Evolutionary conservation across 2,888 invertebrate species (phyloP).

Genomic region (Sisyra nigra): DNA sequence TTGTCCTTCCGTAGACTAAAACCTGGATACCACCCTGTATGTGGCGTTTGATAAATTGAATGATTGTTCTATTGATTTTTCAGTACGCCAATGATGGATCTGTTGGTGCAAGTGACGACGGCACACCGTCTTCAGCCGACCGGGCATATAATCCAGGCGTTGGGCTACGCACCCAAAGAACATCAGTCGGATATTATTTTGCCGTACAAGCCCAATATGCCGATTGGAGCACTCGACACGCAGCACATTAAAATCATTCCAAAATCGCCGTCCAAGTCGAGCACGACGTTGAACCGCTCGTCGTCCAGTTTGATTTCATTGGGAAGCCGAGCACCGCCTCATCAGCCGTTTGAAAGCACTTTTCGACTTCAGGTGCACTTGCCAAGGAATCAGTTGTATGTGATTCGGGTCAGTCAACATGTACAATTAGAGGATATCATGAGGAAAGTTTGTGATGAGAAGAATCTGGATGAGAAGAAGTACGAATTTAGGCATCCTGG

Average conservation of each 20-base stretch:
- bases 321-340: slow-evolving; percentile 14
- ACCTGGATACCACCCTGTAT: not conserved
- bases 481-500: slow-evolving; percentile 67
- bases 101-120: slow-evolving; percentile 53
- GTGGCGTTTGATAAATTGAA: not conserved
- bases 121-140: slow-evolving; percentile 49
- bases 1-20: too few species aligned
- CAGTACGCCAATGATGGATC: slow-evolving; percentile 66
- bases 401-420: slow-evolving; percentile 54
- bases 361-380: slow-evolving; percentile 49
- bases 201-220: slow-evolving; percentile 57
- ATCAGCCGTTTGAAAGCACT: slow-evolving; percentile 45
- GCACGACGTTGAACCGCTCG: not conserved
- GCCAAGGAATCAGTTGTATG: slow-evolving; percentile 65
- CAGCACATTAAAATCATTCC: slow-evolving; percentile 26
- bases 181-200: slow-evolving; percentile 30
- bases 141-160: slow-evolving; percentile 44
- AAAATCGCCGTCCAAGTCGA: slow-evolving; percentile 14
- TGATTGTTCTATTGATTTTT: slow-evolving; percentile 20
- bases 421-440: slow-evolving; percentile 51
- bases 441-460: slow-evolving; percentile 56
- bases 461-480: slow-evolving; percentile 52
- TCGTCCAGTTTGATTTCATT: not conserved
- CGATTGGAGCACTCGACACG: slow-evolving; percentile 43
- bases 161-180: slow-evolving; percentile 28